Percentiles rank a stretch among this genome's conserved stretches.
These are phyloP conservation scores for Epinephelus awoara DNA, from an alignment of 2,797 vertebrate genomes.

Conservation along the genomic window DNA sequence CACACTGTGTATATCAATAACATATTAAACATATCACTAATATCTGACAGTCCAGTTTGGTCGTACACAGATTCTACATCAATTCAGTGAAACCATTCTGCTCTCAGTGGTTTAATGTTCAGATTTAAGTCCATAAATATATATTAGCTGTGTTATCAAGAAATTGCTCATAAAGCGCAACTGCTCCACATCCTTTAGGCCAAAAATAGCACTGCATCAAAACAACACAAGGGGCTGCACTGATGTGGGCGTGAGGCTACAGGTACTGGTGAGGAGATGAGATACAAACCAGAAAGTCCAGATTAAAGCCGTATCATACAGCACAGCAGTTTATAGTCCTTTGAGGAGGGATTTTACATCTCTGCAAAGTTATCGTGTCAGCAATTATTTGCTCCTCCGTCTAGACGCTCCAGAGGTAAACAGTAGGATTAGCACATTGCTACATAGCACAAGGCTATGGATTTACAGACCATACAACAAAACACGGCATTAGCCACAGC, in stretches of 20 bases:
- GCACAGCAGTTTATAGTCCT: conserved; percentile 47
- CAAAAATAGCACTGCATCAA: conserved; percentile 65
- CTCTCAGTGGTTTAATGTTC: not conserved
- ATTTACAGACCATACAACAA: not conserved
- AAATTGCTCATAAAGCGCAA: conserved; percentile 38
- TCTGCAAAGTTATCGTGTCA: conserved; percentile 32
- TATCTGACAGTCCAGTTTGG: not conserved
- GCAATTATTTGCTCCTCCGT: conserved; percentile 38
- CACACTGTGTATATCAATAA: too few relatives aligned
- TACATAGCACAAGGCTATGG: not conserved
- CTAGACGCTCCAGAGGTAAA: conserved; percentile 12
- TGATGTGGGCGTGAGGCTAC: conserved; percentile 52
- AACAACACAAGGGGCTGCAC: conserved; percentile 49
- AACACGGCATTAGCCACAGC: not conserved
- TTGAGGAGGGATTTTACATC: conserved; percentile 57
- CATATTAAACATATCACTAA: not conserved
- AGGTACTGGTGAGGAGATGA: conserved; percentile 57
- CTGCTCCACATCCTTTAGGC: conserved; percentile 27
- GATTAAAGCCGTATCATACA: conserved; percentile 38
- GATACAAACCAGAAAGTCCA: conserved; percentile 53
- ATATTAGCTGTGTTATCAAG: conserved; percentile 31
- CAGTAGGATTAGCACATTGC: conserved; percentile 15
- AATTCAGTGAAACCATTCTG: not conserved
- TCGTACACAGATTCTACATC: not conserved
- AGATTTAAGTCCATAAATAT: conserved; percentile 4